phyloP scores from a whole-genome alignment of 2,888 invertebrate genomes.

The Ornithoptera alexandrae region DNA sequence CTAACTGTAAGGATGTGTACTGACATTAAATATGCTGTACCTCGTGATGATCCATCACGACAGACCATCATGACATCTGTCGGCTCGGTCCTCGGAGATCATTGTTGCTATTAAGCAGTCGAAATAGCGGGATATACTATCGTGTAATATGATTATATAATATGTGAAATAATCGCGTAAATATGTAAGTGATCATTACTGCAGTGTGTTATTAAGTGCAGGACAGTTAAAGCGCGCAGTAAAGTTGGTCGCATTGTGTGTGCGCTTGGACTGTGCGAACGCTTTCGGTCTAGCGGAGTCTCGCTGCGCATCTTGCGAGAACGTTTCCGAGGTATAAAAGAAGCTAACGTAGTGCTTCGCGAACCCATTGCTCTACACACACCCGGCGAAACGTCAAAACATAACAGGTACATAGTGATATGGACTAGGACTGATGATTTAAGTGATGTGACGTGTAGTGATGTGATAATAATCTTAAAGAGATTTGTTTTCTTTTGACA shows the following conservation, averaged over 20 bases:
- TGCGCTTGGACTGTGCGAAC: conserved; percentile 44
- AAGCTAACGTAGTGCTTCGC: conserved; percentile 63
- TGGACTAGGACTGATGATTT: conserved; percentile 24
- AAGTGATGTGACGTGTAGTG: conserved; percentile 40
- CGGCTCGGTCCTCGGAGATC: too few species aligned
- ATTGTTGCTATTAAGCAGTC: too few species aligned
- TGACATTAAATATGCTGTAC: too few species aligned
- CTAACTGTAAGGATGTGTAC: too few species aligned
- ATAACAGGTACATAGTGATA: conserved; percentile 38
- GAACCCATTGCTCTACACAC: conserved; percentile 70
- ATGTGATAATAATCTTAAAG: conserved; percentile 35
- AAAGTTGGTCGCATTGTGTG: conserved; percentile 44
- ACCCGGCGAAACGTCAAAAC: conserved; percentile 41
- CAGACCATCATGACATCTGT: too few species aligned
- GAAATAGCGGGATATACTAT: too few species aligned
- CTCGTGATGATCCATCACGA: too few species aligned
- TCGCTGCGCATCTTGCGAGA: conserved; percentile 66
- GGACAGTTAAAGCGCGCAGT: conserved; percentile 58
- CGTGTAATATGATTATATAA: too few species aligned
- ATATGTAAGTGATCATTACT: background rate
- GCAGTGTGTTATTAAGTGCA: background rate
- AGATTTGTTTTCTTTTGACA: conserved; percentile 71
- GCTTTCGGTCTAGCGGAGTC: conserved; percentile 62
- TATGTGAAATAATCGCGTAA: background rate
- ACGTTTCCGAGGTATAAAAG: conserved; percentile 79